Conservation (phyloP, 2,797 vertebrate species). For the Cossypha polioptera region DNA sequence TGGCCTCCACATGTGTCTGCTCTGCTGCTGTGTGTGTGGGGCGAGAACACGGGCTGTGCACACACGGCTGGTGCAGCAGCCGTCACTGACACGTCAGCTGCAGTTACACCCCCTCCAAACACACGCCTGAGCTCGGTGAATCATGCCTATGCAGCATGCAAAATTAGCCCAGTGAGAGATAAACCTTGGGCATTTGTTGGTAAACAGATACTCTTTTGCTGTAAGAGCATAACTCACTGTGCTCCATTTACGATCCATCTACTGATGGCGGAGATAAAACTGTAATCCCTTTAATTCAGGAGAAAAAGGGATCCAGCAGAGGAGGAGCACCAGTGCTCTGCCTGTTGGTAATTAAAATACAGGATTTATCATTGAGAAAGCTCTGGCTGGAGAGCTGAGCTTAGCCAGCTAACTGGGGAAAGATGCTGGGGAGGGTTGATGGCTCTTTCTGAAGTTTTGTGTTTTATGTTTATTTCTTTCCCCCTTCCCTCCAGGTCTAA, state of each 20-base stretch:
- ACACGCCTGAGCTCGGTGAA: neutral
- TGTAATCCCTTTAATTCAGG: conserved; percentile 8
- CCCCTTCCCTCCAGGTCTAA: conserved; percentile 82
- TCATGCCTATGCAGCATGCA: conserved; percentile 28
- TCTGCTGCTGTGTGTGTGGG: neutral
- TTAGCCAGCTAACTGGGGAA: neutral
- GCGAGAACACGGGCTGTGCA: neutral
- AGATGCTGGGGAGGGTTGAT: neutral
- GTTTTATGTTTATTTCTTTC: conserved; percentile 44
- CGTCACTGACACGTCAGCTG: conserved; percentile 14
- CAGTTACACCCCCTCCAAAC: neutral
- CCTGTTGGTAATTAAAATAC: neutral
- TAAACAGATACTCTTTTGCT: conserved; percentile 6
- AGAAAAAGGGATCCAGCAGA: neutral
- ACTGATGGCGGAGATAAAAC: conserved; percentile 26
- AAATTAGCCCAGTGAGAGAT: neutral
- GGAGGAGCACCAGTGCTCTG: neutral
- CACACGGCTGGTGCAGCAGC: neutral
- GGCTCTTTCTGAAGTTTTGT: conserved; percentile 29
- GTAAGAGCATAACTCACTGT: neutral
- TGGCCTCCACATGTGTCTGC: neutral
- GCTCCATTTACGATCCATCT: neutral
- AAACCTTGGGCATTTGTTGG: conserved; percentile 7
- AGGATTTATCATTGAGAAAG: neutral
- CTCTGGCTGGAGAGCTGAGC: neutral